phyloP scores from a whole-genome alignment of 2,797 vertebrate species.

The Chelonia mydas region DNA sequence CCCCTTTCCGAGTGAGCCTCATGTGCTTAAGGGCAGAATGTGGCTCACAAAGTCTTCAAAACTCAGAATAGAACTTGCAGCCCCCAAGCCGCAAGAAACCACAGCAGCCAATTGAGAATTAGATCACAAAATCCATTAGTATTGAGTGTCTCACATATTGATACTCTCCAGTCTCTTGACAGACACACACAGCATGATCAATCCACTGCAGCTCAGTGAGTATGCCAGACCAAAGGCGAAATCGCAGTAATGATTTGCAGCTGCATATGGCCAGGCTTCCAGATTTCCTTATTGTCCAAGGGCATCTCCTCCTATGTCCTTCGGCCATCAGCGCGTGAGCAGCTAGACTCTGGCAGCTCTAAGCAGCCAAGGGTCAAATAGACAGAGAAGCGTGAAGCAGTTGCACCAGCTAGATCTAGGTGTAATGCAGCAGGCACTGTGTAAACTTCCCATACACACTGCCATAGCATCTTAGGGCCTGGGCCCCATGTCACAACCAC shows the following conservation, averaged over 20 bases:
- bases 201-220: background rate
- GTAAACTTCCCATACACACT: background rate
- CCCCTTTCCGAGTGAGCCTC: background rate
- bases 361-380: background rate
- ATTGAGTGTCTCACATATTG: background rate
- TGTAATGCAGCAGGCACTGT: background rate
- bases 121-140: background rate
- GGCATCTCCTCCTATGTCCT: background rate
- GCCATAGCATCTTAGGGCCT: background rate
- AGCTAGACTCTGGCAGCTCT: background rate
- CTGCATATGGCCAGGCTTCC: background rate
- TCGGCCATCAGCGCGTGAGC: background rate
- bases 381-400: background rate
- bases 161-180: background rate
- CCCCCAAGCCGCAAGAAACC: background rate
- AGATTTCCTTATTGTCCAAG: background rate
- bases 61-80: background rate
- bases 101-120: background rate
- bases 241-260: background rate
- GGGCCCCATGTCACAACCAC: background rate
- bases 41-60: background rate
- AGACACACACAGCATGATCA: background rate
- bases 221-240: background rate
- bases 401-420: background rate
- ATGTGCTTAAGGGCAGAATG: background rate